A percentile compares a stretch with the other conserved stretches of the same genome.
phyloP scores from a whole-genome alignment of 2,113 vertebrate species.

The Odontophorus gujanensis region DNA sequence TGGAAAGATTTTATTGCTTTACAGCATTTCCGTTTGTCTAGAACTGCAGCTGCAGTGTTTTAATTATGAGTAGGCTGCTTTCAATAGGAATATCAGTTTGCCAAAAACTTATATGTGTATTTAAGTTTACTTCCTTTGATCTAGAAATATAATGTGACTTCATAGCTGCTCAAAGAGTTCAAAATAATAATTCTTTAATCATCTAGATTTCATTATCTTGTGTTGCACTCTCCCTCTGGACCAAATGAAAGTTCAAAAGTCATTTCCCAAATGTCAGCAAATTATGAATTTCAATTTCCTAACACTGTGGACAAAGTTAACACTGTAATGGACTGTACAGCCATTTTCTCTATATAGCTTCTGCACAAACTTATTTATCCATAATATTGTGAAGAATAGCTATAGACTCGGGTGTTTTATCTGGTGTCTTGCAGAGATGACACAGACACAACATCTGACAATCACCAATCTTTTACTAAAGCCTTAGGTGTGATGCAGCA shows the following conservation, averaged over 20 bases:
- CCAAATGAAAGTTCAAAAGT: not conserved
- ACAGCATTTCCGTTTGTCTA: not conserved
- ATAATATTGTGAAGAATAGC: not conserved
- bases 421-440: not conserved
- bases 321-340: fast-evolving
- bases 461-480: not conserved
- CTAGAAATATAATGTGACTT: not conserved
- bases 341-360: not conserved
- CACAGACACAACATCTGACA: not conserved
- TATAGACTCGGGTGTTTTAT: not conserved
- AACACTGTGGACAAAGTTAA: not conserved
- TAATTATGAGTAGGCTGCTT: not conserved
- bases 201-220: not conserved
- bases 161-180: not conserved
- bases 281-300: not conserved
- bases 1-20: not conserved
- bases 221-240: not conserved
- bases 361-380: not conserved
- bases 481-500: not conserved
- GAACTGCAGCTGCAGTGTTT: not conserved
- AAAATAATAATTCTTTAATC: not conserved
- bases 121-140: not conserved
- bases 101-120: not conserved
- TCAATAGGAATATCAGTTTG: not conserved
- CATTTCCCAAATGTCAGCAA: not conserved